Evolutionary conservation across 1,140 invertebrate species (phyloP), one percentile per base, ranked within the genome.

Genomic region (Danaus plexippus): DNA sequence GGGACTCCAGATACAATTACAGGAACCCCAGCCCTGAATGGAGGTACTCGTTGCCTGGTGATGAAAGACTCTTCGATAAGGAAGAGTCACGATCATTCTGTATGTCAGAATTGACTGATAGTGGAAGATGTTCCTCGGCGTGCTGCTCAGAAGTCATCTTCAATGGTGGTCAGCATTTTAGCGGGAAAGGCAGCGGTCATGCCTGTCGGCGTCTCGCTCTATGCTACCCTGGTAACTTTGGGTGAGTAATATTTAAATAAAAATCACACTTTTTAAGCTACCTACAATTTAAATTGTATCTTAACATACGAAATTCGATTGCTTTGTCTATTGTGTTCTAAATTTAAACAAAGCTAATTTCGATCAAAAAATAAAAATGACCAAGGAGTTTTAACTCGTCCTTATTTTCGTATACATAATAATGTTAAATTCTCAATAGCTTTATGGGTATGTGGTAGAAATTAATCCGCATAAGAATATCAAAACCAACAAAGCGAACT

Each of bases 61-160:
- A 82, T 2, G 77, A 78, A 11, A 56, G 62, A 9, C 78, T 73
- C 73, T 75, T 66, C 53, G 71, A 67, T 4, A 66, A 63, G n/a
- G 79, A 80, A 18, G 68, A 61, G 8, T 71, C 79, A 0, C 57
- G 71, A 47, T 77, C 75, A 6, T 82, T 64, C 47, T 83, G 73
- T 47, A 67, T 68, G 46, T 75, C 77, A 13, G 77, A 75, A 49
- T 83, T 77, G 15, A 65, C 73, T 5, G 85, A 87, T 54, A 85
- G 82, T 51, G 85, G 86, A 1, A 63, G 85, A 22, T 88, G 77
- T 54, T 86, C 82, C 7, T 88, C 86, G 0, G 76, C 84, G 2
- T 88, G 86, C 65, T 88, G 87, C 57, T 87, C 83, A 6, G 87
- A 88, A 51, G 84, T 84, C 54, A 87, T 88, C 52, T 87, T 88